phyloP scores from a whole-genome alignment of 2,888 invertebrate genomes.

The Dusona sp. region DNA sequence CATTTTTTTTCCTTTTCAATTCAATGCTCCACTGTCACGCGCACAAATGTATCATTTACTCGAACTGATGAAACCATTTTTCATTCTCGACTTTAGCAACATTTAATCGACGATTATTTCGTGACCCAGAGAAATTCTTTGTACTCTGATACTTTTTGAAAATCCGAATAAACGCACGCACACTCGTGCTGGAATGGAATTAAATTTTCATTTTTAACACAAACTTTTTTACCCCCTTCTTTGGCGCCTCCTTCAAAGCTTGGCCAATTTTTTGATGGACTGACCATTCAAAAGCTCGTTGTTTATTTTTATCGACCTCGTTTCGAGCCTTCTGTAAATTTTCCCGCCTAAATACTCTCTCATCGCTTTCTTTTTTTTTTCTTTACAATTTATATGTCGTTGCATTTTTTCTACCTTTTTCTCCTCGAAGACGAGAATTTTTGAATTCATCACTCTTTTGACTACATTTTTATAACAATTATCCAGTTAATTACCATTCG shows the following conservation, averaged over 20 bases:
- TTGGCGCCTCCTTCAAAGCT: background rate
- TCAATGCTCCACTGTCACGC: conserved; percentile 5
- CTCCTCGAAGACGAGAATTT: background rate
- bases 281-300: background rate
- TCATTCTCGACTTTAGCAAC: background rate
- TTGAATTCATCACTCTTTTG: background rate
- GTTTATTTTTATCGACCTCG: conserved; percentile 32
- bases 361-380: background rate
- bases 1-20: conserved; percentile 13
- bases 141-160: background rate
- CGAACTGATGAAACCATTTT: background rate
- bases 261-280: conserved; percentile 9
- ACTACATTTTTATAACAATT: background rate
- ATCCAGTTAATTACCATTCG: too few species aligned
- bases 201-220: background rate
- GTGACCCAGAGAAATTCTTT: conserved; percentile 1
- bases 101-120: background rate
- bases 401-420: background rate
- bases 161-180: background rate
- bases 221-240: background rate
- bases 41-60: background rate
- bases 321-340: background rate
- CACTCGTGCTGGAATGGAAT: background rate
- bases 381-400: background rate
- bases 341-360: background rate